Base-by-base conservation (phyloP, 2,797 vertebrate genomes). In the Staurois parvus region DNA sequence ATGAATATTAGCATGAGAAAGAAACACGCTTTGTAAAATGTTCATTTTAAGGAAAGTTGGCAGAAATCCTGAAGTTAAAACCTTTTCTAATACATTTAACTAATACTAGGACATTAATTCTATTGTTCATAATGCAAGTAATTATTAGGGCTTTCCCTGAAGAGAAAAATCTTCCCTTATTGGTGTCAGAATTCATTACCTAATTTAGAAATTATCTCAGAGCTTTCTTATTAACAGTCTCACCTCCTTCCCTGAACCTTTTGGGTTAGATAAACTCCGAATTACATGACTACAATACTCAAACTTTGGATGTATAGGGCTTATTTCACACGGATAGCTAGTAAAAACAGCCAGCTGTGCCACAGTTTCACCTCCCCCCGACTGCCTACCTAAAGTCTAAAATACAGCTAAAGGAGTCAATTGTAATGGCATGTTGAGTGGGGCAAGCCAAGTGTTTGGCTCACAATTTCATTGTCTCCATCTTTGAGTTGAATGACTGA, bases 111-210 rank as follows among this genome's bases (percentile, higher is more conserved):
- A 74, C 12, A 74, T 62, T 32, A 76, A 28, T 64, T 64, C 24
- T 1, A 42, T 40, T 56, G 52, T 26, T 56, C 21, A n/a, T 48
- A 70, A 79, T 80, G 59, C n/a, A 72, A 59, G 69, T 83, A 13
- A 67, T 45, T 83, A 52, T 67, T 30, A 83, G 34, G 69, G n/a
- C 72, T 75, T 83, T 75, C 59, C 72, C 34, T 32, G 70, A 62
- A 73, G 32, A 40, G 30, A 7, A 62, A 28, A 48, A 9, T 48
- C 42, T 67, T 75, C 59, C 37, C 56, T 73, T 26, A 28, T n/a
- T 67, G 8, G 69, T 75, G 37, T 72, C 34, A 74, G 32, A 73
- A n/a, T 64, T n/a, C 24, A 59, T 59, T 73, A 32, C 80, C 69
- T 64, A 66, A 82, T 82, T 82, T 82, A 75, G 80, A 10, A 45